Base-by-base conservation (phyloP, 30 jellyfish, hydroid and myxozoan species). In the Chironex yamaguchii region DNA sequence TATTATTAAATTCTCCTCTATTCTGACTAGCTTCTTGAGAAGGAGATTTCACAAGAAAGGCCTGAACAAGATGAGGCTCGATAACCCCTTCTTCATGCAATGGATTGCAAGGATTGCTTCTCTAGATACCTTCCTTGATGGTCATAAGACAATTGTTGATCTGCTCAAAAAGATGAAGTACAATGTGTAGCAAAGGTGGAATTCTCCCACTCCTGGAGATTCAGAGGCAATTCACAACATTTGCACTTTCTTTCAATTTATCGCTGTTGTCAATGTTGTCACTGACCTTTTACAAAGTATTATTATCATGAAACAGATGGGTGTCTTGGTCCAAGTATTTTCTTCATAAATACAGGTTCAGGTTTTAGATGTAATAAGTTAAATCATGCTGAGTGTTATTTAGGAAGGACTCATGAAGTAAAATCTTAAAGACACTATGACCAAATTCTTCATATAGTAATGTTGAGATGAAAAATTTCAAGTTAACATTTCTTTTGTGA, bases 141-240 rank as follows among this genome's bases (percentile, higher is more conserved):
- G 58, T 6, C 17, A 42, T 42, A 42, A 42, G 17, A 42, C 58
- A 42, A 42, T 42, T 17, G 58, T 42, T 42, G 13, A 42, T 42
- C 13, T 42, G 13, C 58, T 42, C 17, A 17, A 42, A 17, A 17
- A 42, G 1, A 71, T 71, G 76, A 42, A 23, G 9, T 33, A 35
- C 78, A 71, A 71, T 3, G 32, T 0, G 4, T 58, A 67, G 64
- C 29, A 31, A 71, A 42, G 76, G 76, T 71, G 75, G 85, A 33
- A 34, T 20, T 34, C 85, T 12, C 35, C 33, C 81, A 33, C 85
- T 36, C 85, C 76, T 71, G 77, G 78, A 23, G 77, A 71, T 34
- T 74, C 85, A 71, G 77, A 42, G 35, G 77, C 76, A 0, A 32
- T 33, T 34, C 21, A 33, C 25, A 34, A 32, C 2, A 25, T 71